A percentile compares a stretch with the other conserved stretches of the same genome.
phyloP scores from a whole-genome alignment of 2,888 invertebrate genomes.

The Tipula unca region DNA sequence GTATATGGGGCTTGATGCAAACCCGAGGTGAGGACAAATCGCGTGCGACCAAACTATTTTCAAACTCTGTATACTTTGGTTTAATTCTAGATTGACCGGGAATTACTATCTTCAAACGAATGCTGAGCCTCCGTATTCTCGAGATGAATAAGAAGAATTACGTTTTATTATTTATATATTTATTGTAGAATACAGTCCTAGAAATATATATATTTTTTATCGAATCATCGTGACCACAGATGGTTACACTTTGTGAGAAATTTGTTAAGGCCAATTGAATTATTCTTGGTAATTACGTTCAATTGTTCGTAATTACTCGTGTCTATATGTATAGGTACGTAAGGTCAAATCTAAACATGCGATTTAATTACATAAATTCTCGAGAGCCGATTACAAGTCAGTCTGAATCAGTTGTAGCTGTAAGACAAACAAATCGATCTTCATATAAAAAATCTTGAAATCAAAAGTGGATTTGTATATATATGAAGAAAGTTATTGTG shows the following conservation, averaged over 20 bases:
- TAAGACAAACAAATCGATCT: too few species aligned
- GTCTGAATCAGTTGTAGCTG: not conserved
- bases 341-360: not conserved
- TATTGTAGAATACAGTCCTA: not conserved
- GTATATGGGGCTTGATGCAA: conserved; percentile 38
- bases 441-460: not conserved
- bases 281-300: too few species aligned
- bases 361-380: not conserved
- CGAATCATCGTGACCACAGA: not conserved
- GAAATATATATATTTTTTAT: not conserved
- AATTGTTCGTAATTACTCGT: not conserved
- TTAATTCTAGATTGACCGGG: conserved; percentile 32
- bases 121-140: conserved; percentile 35
- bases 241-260: not conserved
- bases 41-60: not conserved
- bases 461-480: not conserved
- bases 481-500: not conserved
- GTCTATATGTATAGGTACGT: too few species aligned
- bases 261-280: not conserved
- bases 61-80: not conserved
- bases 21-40: not conserved
- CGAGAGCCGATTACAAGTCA: not conserved
- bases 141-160: conserved; percentile 28
- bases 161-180: not conserved
- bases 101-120: conserved; percentile 41